Percentiles rank a stretch among this genome's conserved stretches.
Evolutionary conservation across 1,140 invertebrate genomes (phyloP).

Genomic region (Holcopasites calliopsidis): DNA sequence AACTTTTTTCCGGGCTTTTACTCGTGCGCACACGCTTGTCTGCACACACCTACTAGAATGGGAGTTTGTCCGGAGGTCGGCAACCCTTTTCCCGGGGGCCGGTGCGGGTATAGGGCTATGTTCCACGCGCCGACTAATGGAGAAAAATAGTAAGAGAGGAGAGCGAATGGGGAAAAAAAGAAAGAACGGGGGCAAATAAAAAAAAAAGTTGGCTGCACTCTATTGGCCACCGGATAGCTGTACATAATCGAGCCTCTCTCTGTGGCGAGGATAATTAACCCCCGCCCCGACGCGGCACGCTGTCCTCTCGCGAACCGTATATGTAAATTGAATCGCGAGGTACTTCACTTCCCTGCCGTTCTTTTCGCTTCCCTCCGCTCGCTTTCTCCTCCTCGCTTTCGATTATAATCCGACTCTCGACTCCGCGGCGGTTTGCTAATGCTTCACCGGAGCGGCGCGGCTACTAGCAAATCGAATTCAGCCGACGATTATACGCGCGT

Average conservation of each 20-base stretch:
- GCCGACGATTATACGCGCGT: conserved; percentile 37
- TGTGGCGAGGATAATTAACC: conserved; percentile 56
- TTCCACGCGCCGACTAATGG: conserved; percentile 59
- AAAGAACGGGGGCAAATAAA: not conserved
- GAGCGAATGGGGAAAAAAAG: not conserved
- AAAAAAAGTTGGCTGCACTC: conserved; percentile 40
- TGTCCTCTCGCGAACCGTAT: conserved; percentile 26
- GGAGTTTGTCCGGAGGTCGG: conserved; percentile 57
- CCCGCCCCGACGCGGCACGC: not conserved
- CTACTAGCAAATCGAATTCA: conserved; percentile 42
- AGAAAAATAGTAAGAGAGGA: conserved; percentile 46
- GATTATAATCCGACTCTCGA: conserved; percentile 26
- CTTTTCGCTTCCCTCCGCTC: not conserved
- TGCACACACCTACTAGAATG: conserved; percentile 23
- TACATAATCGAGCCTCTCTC: conserved; percentile 55
- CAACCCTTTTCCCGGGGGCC: conserved; percentile 49
- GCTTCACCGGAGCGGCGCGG: not conserved
- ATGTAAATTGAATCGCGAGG: conserved; percentile 57
- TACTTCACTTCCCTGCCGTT: conserved; percentile 1
- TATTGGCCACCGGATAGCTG: conserved; percentile 49
- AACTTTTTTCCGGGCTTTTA: conserved; percentile 57
- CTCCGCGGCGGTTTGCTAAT: conserved; percentile 29
- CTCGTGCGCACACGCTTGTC: conserved; percentile 25
- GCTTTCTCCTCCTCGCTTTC: conserved; percentile 15
- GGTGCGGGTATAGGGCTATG: conserved; percentile 42